Base-by-base conservation (phyloP, 2,113 vertebrate genomes). In the Pleuronectes platessa region DNA sequence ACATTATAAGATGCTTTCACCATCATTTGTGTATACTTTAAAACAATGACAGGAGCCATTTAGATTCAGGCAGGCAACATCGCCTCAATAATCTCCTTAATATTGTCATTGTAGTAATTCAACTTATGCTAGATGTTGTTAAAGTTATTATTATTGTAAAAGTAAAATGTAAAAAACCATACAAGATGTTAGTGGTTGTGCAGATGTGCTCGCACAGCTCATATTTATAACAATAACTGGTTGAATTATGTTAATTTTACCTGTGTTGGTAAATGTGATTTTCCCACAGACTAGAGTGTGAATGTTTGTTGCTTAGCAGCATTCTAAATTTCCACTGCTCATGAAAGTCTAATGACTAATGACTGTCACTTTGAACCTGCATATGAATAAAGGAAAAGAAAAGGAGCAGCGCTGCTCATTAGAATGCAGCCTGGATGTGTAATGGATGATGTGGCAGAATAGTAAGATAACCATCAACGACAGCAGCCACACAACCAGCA, bases 321-420 rank as follows among this genome's bases (percentile, higher is more conserved):
- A 31, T 49, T 9, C 69, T 27, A 13, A 42, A 42, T 42, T 42
- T 2, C 40, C 40, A 42, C 40, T 8, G 17, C 54, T 69, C 42
- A 55, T 24, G 5, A 73, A 77, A 35, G 53, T 47, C 60, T 9
- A 54, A 54, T 31, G 37, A 55, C 26, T 21, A 55, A 68, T 21
- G 3, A 45, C 14, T 45, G 42, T 45, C 42, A 49, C 58, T 60
- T 31, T 47, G 27, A 66, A 68, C n/a, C 21, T 35, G 23, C 24
- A 14, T 11, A 24, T 12, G 17, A 24, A 55, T 42, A 42, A 42
- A 42, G 40, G 23, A 37, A 49, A 71, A 20, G 26, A 35, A 61
- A 71, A 8, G 49, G 18, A 70, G 56, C 61, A 17, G 45, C 15
- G 15, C 14, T 49, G 45, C 45, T 49, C 3, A 49, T 49, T 49